phyloP scores from a whole-genome alignment of 1,140 invertebrate species.

The Anadara kagoshimensis region DNA sequence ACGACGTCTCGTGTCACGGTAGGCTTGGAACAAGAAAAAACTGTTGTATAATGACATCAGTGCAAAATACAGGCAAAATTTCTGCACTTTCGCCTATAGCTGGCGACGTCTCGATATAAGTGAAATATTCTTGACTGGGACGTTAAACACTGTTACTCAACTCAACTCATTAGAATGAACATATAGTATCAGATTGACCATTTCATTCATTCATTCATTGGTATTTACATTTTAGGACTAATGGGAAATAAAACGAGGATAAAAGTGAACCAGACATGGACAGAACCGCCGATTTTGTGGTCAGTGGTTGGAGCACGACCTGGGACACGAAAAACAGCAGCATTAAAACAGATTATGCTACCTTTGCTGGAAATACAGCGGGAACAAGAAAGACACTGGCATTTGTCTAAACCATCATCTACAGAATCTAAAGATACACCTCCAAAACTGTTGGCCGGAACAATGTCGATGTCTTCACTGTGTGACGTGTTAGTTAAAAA shows the following conservation, averaged over 20 bases:
- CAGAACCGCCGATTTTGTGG: slow-evolving; percentile 50
- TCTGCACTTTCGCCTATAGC: no score
- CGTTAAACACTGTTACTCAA: no score
- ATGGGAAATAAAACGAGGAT: slow-evolving; percentile 48
- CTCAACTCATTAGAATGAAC: no score
- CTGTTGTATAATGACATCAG: no score
- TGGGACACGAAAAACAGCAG: slow-evolving; percentile 45
- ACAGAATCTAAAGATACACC: neutral
- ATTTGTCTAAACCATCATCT: neutral
- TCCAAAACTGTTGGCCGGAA: slow-evolving; percentile 3
- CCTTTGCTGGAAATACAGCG: slow-evolving; percentile 41
- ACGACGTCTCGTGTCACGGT: no score
- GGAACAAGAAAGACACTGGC: slow-evolving; percentile 28
- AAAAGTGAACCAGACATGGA: slow-evolving; percentile 45
- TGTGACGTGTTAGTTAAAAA: slow-evolving; percentile 36
- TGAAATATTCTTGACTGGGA: no score
- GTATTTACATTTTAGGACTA: slow-evolving; percentile 30
- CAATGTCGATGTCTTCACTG: slow-evolving; percentile 15
- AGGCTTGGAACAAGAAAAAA: no score
- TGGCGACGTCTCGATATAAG: no score
- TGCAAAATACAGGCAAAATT: no score
- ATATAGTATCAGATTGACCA: no score
- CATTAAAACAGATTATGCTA: slow-evolving; percentile 41
- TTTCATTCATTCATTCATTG: neutral
- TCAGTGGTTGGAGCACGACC: slow-evolving; percentile 40